Conservation (phyloP, 2,113 vertebrate genomes). For the Bostrychus sinensis region DNA sequence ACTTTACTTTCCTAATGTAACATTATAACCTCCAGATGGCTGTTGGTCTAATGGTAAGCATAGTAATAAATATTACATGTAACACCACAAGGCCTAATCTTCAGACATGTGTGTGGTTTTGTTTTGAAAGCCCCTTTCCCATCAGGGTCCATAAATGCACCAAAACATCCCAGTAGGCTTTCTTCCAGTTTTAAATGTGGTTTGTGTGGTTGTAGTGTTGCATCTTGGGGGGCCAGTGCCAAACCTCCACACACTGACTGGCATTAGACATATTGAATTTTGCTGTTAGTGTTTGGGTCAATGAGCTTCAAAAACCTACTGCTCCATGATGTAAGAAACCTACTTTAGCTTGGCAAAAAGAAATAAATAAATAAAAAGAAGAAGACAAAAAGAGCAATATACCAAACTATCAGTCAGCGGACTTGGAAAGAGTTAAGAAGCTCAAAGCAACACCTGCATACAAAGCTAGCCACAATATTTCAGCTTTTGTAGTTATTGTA, state of each 20-base stretch:
- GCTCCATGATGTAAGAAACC: not conserved
- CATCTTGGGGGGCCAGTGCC: not conserved
- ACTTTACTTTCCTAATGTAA: constrained; percentile 1
- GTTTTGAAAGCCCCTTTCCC: not conserved
- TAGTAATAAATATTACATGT: not conserved
- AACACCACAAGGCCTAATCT: not conserved
- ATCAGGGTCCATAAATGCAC: not conserved
- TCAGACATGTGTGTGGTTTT: not conserved
- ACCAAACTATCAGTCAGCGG: not conserved
- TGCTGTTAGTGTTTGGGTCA: not conserved
- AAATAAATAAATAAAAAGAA: not conserved
- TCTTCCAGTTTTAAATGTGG: too few species aligned
- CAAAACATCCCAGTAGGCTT: not conserved
- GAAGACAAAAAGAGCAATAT: too few species aligned
- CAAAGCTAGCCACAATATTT: not conserved
- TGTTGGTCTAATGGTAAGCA: not conserved
- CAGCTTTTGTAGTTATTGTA: not conserved
- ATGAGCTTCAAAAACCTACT: not conserved
- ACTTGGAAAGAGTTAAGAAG: not conserved
- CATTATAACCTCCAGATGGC: not conserved
- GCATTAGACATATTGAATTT: not conserved
- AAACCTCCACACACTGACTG: not conserved
- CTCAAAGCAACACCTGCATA: not conserved
- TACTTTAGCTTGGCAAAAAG: not conserved
- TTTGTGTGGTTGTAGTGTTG: not conserved